Evolutionary conservation across 1,140 invertebrate species (phyloP).

Genomic region (Polypedilum vanderplanki): DNA sequence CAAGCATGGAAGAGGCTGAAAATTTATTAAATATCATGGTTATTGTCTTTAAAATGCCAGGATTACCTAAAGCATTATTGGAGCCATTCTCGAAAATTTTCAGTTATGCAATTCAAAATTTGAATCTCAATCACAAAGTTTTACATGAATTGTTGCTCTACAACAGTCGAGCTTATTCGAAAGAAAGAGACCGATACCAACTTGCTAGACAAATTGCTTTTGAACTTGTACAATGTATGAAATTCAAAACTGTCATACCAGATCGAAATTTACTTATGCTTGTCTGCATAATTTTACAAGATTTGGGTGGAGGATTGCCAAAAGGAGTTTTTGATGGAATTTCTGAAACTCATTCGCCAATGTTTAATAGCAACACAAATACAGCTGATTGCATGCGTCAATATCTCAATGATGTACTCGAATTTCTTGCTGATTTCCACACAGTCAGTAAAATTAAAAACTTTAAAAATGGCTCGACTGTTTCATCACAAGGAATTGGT

Average conservation of each 20-base stretch:
- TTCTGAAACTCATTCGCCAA: slow-evolving; percentile 46
- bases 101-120: slow-evolving; percentile 83
- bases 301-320: slow-evolving; percentile 58
- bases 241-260: slow-evolving; percentile 88
- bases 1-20: slow-evolving; percentile 64
- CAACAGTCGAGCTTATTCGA: slow-evolving; percentile 78
- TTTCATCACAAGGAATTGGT: slow-evolving; percentile 51
- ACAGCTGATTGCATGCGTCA: slow-evolving; percentile 88
- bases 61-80: slow-evolving; percentile 59
- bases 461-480: slow-evolving; percentile 62
- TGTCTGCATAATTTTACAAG: slow-evolving; percentile 77
- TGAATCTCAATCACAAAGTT: slow-evolving; percentile 72
- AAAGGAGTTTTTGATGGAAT: slow-evolving; percentile 41
- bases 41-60: slow-evolving; percentile 76
- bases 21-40: slow-evolving; percentile 79
- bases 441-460: slow-evolving; percentile 95
- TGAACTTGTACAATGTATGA: slow-evolving; percentile 90
- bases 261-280: slow-evolving; percentile 91
- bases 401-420: slow-evolving; percentile 87
- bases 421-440: slow-evolving; percentile 94
- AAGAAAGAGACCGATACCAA: slow-evolving; percentile 89
- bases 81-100: slow-evolving; percentile 96
- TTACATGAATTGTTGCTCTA: slow-evolving; percentile 84
- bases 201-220: slow-evolving; percentile 84
- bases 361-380: slow-evolving; percentile 75